A percentile compares a stretch with the other conserved stretches of the same genome.
These are phyloP conservation scores for Drosophila guanche DNA, from an alignment of 1,140 invertebrate species.

Conservation along the genomic window DNA sequence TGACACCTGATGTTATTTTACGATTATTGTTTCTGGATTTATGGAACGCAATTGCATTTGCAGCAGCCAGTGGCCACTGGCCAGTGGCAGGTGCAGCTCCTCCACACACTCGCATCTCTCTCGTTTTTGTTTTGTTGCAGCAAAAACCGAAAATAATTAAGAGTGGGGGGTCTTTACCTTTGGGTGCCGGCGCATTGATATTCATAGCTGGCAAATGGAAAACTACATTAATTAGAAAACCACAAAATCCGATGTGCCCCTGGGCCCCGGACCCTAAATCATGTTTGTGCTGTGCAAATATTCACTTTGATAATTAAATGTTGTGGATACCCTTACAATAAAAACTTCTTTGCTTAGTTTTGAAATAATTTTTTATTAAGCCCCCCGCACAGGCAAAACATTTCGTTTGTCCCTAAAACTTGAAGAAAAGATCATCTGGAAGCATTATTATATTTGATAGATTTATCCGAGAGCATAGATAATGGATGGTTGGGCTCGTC, in stretches of 20 bases:
- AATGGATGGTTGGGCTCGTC: conserved; percentile 1
- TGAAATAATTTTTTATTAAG: too few species aligned
- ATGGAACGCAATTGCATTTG: conserved; percentile 77
- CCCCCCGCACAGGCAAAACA: background rate
- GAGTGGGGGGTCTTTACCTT: conserved; percentile 22
- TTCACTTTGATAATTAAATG: conserved; percentile 13
- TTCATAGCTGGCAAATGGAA: conserved; percentile 7
- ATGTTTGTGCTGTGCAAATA: conserved; percentile 34
- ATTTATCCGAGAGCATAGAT: conserved; percentile 14
- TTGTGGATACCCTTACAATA: background rate
- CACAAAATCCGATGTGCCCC: conserved; percentile 41
- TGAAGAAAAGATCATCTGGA: conserved; percentile 26
- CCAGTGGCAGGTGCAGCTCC: conserved; percentile 40
- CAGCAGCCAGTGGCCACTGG: conserved; percentile 22
- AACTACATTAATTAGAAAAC: conserved; percentile 66
- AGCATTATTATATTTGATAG: conserved; percentile 39
- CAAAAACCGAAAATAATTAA: conserved; percentile 35
- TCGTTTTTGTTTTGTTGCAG: conserved; percentile 9
- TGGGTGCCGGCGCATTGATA: background rate
- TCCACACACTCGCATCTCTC: background rate
- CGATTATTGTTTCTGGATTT: conserved; percentile 80
- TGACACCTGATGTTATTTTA: conserved; percentile 82
- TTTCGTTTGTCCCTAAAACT: background rate
- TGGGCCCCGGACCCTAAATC: conserved; percentile 27
- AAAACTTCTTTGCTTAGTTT: too few species aligned